phyloP scores from a whole-genome alignment of 2,888 invertebrate genomes.

The Pseudococcus jackbeardsleyi region DNA sequence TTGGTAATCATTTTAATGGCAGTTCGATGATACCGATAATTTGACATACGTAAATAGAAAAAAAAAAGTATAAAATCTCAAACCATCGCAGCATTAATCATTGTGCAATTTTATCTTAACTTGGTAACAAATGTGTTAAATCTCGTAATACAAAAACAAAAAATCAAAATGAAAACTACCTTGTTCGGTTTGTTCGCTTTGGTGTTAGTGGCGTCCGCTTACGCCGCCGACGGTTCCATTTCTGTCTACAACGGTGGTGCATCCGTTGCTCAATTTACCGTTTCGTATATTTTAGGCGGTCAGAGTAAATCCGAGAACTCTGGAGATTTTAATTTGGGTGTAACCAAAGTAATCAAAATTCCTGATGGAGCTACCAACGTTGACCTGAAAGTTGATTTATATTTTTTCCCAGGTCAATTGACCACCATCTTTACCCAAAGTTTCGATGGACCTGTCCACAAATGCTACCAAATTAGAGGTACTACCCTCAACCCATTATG shows the following conservation, averaged over 20 bases:
- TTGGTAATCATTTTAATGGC: too few species aligned
- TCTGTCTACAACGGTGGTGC: neutral
- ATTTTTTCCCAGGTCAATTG: neutral
- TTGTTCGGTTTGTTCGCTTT: neutral
- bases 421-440: neutral
- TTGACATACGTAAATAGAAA: too few species aligned
- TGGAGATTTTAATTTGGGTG: neutral
- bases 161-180: neutral
- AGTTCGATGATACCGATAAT: too few species aligned
- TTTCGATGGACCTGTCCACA: neutral
- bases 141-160: neutral
- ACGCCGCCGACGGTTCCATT: neutral
- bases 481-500: neutral
- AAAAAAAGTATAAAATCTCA: too few species aligned
- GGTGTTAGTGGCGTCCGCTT: neutral
- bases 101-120: too few species aligned
- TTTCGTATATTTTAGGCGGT: neutral
- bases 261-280: neutral
- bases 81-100: too few species aligned
- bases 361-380: constrained; percentile 36
- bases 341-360: neutral
- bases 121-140: too few species aligned
- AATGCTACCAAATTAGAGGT: constrained; percentile 21
- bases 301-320: neutral
- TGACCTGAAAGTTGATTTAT: neutral